phyloP scores from a whole-genome alignment of 1,140 invertebrate species.

The Hypsibius dujardini region DNA sequence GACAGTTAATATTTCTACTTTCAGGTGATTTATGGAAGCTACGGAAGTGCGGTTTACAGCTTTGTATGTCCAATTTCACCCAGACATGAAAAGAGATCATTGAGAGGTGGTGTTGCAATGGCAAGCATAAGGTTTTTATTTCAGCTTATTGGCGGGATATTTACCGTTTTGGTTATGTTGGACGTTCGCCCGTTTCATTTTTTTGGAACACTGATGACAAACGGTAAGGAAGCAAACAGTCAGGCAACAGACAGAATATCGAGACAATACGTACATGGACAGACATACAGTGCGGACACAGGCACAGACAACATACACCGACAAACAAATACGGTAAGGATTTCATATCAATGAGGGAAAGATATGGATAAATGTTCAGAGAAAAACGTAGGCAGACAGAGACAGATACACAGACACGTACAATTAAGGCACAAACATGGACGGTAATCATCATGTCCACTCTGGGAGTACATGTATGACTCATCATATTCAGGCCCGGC shows the following conservation, averaged over 20 bases:
- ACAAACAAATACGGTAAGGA: no score
- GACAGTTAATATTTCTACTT: not conserved
- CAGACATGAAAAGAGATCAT: not conserved
- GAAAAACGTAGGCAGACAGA: no score
- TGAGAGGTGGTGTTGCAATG: not conserved
- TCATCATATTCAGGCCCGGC: not conserved
- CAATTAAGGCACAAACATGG: no score
- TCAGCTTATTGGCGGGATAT: not conserved
- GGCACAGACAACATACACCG: no score
- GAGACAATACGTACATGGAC: no score
- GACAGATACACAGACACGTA: no score
- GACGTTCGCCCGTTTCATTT: conserved; percentile 11
- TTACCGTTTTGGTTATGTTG: not conserved
- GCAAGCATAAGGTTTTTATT: not conserved
- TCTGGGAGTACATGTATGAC: no score
- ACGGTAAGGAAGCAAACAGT: no score
- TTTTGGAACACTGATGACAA: not conserved
- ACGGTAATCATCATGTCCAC: no score
- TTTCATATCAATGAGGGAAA: not conserved
- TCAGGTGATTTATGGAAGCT: conserved; percentile 10
- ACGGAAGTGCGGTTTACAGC: conserved; percentile 15
- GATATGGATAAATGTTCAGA: not conserved
- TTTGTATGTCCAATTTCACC: conserved; percentile 1
- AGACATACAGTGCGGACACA: no score
- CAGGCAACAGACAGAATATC: no score